phyloP scores from a whole-genome alignment of 2,113 vertebrate genomes.

The Pomatorhinus ruficollis region DNA sequence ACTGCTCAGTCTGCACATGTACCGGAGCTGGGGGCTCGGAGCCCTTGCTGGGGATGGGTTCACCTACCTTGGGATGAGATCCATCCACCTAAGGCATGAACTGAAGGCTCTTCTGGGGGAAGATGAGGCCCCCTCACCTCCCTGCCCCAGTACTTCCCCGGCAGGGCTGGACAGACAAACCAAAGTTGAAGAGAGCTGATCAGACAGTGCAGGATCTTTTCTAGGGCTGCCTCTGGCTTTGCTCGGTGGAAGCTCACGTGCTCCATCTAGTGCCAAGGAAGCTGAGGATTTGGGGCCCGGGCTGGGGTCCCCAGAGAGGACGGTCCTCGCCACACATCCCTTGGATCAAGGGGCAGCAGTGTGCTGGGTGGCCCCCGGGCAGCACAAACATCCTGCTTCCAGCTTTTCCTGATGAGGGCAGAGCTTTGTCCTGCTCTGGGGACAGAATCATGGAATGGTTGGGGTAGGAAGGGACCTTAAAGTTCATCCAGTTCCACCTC shows the following conservation, averaged over 20 bases:
- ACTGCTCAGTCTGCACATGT: neutral
- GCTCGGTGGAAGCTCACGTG: neutral
- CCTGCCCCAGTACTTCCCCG: fast-evolving
- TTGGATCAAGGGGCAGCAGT: neutral
- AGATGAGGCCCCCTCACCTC: neutral
- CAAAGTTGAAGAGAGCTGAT: neutral
- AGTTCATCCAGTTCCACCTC: neutral
- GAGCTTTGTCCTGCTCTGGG: neutral
- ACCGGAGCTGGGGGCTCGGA: fast-evolving
- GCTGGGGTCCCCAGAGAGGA: neutral
- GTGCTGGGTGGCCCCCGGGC: neutral
- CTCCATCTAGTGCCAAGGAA: conserved; percentile 22
- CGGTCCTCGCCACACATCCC: fast-evolving
- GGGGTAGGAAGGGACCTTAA: neutral
- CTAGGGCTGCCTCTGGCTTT: neutral
- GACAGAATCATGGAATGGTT: too few species aligned
- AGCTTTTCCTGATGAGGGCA: neutral
- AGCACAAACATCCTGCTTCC: neutral
- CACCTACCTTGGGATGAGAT: fast-evolving
- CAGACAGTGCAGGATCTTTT: neutral
- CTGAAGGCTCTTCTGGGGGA: neutral
- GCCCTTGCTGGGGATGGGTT: neutral
- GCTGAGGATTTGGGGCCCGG: neutral
- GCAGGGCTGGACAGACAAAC: neutral
- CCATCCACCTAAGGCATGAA: neutral